Base-by-base conservation (phyloP, 2,888 invertebrate genomes). In the Zhuqinia jingwanae region DNA sequence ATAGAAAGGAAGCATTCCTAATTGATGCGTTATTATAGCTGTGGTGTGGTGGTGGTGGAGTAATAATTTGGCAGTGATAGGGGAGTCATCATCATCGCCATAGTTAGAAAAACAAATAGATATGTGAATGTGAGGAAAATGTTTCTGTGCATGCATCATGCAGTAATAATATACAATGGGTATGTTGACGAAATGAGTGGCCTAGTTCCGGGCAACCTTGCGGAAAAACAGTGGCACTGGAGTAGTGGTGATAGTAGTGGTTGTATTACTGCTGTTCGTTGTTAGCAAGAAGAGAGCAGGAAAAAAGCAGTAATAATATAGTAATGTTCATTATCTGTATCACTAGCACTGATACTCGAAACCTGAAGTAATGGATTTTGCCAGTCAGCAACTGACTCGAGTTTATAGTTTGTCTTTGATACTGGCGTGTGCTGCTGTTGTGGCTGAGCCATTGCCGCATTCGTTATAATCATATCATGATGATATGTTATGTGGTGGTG, bases 181-280 rank as follows among this genome's bases (percentile, higher is more conserved):
- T 11, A 81, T 58, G 17, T 2, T 73, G 42, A 36, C 27, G 56
- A 36, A 20, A 47, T 73, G 60, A 73, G 73, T 85, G 85, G 60
- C 85, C 85, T 85, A 85, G 79, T 85, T 85, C 79, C 60, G 63
- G 60, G 45, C 79, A 79, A 85, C 85, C 79, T 85, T 79, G 79
- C 70, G 47, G 78, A 79, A 70, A 76, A 73, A 25, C 45, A 73
- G 75, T 70, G 42, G 80, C 81, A 73, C 81, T 56, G 70, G 70
- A 81, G 65, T 68, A 63, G 45, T 47, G 17, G 30, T 17, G 68
- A 20, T 11, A 22, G 30, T 73, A 58, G 17, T 45, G 60, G 45
- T 45, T 42, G 25, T n/a, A 8, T 36, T 36, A 6, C 36, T 25
- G 53, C 30, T 15, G 76, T 13, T 27, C n/a, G 47, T 13, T 68